These are phyloP conservation scores for Carollia perspicillata DNA, from an alignment of 2,113 vertebrate genomes.

Conservation along the genomic window DNA sequence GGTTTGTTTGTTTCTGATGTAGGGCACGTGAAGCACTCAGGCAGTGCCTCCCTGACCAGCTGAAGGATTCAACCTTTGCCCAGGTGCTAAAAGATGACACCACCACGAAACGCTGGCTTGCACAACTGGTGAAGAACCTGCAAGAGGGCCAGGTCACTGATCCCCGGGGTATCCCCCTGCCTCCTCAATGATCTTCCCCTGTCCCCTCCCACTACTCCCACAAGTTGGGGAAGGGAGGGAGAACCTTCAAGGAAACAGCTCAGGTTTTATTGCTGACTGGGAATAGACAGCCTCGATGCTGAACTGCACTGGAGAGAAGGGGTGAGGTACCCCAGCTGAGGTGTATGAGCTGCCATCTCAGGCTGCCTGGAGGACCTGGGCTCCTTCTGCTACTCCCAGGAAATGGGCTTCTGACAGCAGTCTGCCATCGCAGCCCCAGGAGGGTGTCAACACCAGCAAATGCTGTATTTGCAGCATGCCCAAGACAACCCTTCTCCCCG, in stretches of 20 bases:
- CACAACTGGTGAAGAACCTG: slow-evolving; percentile 98
- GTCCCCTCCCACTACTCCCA: background rate
- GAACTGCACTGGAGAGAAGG: slow-evolving; percentile 66
- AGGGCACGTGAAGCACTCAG: slow-evolving; percentile 98
- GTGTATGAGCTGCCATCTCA: slow-evolving; percentile 54
- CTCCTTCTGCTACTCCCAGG: slow-evolving; percentile 69
- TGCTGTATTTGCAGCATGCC: slow-evolving; percentile 69
- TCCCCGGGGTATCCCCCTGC: slow-evolving; percentile 94
- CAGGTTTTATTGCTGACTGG: slow-evolving; percentile 82
- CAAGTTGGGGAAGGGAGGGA: slow-evolving; percentile 51
- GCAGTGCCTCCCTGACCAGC: slow-evolving; percentile 98
- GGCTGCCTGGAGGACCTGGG: slow-evolving; percentile 56
- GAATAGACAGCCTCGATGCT: slow-evolving; percentile 79
- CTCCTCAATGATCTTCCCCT: slow-evolving; percentile 88
- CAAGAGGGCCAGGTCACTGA: slow-evolving; percentile 98
- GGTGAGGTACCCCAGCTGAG: slow-evolving; percentile 58
- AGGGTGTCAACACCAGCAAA: slow-evolving; percentile 83
- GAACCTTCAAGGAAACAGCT: slow-evolving; percentile 78
- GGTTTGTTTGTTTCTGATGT: slow-evolving; percentile 81
- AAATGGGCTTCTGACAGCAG: slow-evolving; percentile 75
- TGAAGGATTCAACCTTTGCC: slow-evolving; percentile 98
- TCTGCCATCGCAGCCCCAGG: slow-evolving; percentile 70
- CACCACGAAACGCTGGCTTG: slow-evolving; percentile 99
- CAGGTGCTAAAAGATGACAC: slow-evolving; percentile 99
- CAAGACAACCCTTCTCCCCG: slow-evolving; percentile 33